Conservation (phyloP, 2,888 invertebrate species). For the Netelia melanura region DNA sequence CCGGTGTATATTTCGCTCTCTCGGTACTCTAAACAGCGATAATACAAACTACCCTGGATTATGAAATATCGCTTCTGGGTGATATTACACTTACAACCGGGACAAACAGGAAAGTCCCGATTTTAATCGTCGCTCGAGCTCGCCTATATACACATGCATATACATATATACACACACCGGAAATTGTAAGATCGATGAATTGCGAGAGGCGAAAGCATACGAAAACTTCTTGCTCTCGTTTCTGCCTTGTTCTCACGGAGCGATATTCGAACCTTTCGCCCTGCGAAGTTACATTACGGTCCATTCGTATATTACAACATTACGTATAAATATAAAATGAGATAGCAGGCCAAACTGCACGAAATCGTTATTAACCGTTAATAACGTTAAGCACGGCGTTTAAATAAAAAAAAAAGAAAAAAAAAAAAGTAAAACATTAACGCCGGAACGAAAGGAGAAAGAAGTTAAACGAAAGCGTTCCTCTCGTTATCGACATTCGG, state of each 20-base stretch:
- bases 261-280: slow-evolving; percentile 52
- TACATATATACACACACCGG: slow-evolving; percentile 72
- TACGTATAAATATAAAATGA: neutral
- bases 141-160: slow-evolving; percentile 30
- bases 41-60: neutral
- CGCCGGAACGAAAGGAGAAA: slow-evolving; percentile 6
- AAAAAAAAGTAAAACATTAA: neutral
- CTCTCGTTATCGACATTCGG: slow-evolving; percentile 31
- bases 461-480: slow-evolving; percentile 39
- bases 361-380: slow-evolving; percentile 40
- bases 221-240: slow-evolving; percentile 67
- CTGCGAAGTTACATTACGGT: slow-evolving; percentile 12
- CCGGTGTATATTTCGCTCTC: neutral
- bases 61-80: slow-evolving; percentile 22
- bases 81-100: neutral
- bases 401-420: neutral
- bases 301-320: slow-evolving; percentile 4
- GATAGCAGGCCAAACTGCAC: neutral
- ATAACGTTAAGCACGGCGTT: neutral
- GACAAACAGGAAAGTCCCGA: slow-evolving; percentile 74
- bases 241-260: slow-evolving; percentile 64
- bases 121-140: slow-evolving; percentile 63
- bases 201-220: slow-evolving; percentile 67
- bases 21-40: neutral
- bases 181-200: slow-evolving; percentile 80